Percentiles rank a stretch among this genome's conserved stretches.
Conservation (phyloP, 2,113 vertebrate genomes). For the Mus spicilegus region DNA sequence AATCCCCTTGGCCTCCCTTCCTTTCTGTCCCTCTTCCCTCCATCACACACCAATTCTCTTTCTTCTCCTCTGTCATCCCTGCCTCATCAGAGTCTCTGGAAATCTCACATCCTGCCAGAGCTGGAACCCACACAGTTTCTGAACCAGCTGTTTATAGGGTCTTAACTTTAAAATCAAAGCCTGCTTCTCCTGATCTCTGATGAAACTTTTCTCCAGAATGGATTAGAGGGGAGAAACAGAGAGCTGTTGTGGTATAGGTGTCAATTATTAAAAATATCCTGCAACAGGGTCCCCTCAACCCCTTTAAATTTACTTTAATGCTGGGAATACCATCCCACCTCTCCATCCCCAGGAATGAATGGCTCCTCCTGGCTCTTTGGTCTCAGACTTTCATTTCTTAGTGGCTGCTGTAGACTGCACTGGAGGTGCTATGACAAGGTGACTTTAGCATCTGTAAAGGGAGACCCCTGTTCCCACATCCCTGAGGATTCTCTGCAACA, state of each 20-base stretch:
- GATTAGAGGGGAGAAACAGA: not conserved
- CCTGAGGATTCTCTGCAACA: not conserved
- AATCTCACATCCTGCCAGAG: not conserved
- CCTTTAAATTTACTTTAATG: not conserved
- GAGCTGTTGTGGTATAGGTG: not conserved
- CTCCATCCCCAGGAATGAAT: not conserved
- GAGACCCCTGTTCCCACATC: not conserved
- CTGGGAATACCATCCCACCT: not conserved
- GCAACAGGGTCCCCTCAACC: not conserved
- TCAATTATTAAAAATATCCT: not conserved
- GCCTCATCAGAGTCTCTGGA: not conserved
- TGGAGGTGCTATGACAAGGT: not conserved
- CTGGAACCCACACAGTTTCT: not conserved
- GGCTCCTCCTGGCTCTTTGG: not conserved
- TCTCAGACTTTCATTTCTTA: not conserved
- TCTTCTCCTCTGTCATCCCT: not conserved
- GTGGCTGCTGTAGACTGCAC: not conserved
- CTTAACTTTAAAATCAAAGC: constrained; percentile 3
- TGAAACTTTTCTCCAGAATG: not conserved
- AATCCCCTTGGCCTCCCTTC: too few species aligned
- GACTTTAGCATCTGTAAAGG: not conserved
- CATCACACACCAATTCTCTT: not conserved
- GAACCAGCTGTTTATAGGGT: not conserved
- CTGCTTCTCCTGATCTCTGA: not conserved
- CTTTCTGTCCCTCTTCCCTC: not conserved